Evolutionary conservation across 2,113 vertebrate species (phyloP).

Genomic region (Steatornis caripensis): DNA sequence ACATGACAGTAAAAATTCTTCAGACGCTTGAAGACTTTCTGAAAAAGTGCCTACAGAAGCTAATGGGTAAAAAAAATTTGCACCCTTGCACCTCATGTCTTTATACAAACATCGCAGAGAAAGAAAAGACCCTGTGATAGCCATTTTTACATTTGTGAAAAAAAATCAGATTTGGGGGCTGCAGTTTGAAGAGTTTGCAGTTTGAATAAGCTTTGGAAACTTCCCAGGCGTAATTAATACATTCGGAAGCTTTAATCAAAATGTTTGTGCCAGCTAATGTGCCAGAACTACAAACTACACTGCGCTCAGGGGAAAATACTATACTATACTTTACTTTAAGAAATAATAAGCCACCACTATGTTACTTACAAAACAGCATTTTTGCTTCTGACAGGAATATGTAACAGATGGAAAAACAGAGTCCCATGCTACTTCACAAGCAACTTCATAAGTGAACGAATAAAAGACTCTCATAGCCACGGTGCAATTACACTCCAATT

Average conservation of each 20-base stretch:
- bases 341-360: slow-evolving; percentile 34
- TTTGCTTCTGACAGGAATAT: slow-evolving; percentile 4
- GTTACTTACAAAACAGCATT: neutral
- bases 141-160: neutral
- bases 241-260: slow-evolving; percentile 66
- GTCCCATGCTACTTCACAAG: neutral
- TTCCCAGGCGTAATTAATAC: slow-evolving; percentile 66
- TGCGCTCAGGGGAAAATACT: slow-evolving; percentile 13
- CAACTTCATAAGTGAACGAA: neutral
- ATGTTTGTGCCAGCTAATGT: slow-evolving; percentile 61
- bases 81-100: neutral
- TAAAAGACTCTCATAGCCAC: neutral
- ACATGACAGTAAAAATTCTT: neutral
- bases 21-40: neutral
- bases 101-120: neutral
- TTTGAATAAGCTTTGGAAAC: slow-evolving; percentile 47
- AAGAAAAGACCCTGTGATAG: neutral
- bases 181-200: neutral
- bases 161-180: neutral
- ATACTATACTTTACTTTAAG: slow-evolving; percentile 20
- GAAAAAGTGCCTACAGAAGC: neutral
- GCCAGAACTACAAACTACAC: slow-evolving; percentile 35
- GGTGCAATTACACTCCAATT: neutral
- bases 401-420: slow-evolving; percentile 34
- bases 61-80: neutral